A percentile compares a stretch with the other conserved stretches of the same genome.
Conservation (phyloP, 1,140 invertebrate genomes). For the Drosophila baimaii region DNA sequence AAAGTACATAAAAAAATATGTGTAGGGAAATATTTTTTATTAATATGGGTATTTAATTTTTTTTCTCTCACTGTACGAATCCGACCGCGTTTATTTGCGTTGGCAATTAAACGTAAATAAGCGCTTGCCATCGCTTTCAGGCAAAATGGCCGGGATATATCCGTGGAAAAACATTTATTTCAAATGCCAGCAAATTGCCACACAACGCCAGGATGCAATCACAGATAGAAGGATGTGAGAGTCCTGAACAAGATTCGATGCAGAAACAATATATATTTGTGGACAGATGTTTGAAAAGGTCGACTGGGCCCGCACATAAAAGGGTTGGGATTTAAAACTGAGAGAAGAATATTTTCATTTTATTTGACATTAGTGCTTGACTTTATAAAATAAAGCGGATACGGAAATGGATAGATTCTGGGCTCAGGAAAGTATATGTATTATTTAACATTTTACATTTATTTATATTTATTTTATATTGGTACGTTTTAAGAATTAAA, state of each 20-base stretch:
- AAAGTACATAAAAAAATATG: too few relatives aligned
- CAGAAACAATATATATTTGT: conserved; percentile 17
- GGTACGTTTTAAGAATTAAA: not conserved
- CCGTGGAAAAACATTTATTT: conserved; percentile 36
- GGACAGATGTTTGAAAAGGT: conserved; percentile 28
- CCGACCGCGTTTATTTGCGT: conserved; percentile 43
- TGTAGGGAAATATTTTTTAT: too few relatives aligned
- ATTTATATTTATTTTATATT: not conserved
- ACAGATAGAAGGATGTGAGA: conserved; percentile 9
- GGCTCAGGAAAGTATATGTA: not conserved
- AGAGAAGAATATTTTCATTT: not conserved
- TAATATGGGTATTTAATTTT: too few relatives aligned
- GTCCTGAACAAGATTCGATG: conserved; percentile 9
- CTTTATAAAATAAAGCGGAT: not conserved
- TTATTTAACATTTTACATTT: not conserved
- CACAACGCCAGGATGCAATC: conserved; percentile 17
- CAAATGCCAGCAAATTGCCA: conserved; percentile 50
- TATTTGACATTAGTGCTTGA: not conserved
- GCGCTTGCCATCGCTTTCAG: conserved; percentile 39
- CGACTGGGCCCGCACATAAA: conserved; percentile 9
- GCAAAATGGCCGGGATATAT: conserved; percentile 25
- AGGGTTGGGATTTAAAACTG: conserved; percentile 5
- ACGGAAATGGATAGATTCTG: not conserved
- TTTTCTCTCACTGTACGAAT: conserved; percentile 3
- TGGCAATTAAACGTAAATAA: conserved; percentile 76